Evolutionary conservation across 2,113 vertebrate genomes (phyloP).

Genomic region (Cottus gobio): DNA sequence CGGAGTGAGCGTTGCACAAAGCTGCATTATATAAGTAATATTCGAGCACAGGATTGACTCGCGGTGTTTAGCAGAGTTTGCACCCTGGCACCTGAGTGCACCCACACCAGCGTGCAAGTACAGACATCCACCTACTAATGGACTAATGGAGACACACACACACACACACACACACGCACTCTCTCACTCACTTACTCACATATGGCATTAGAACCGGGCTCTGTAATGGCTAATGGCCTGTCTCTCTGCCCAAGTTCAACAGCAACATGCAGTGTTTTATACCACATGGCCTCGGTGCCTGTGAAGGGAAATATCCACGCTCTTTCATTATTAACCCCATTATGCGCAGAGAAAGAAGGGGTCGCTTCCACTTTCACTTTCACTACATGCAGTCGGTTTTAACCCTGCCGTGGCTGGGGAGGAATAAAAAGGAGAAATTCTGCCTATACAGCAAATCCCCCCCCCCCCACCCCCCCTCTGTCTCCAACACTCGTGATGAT

Average conservation of each 20-base stretch:
- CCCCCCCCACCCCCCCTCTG: not conserved
- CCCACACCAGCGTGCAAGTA: slow-evolving; percentile 40
- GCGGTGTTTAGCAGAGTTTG: slow-evolving; percentile 18
- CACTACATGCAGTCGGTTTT: slow-evolving; percentile 27
- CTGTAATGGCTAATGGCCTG: slow-evolving; percentile 67
- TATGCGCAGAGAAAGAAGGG: slow-evolving; percentile 34
- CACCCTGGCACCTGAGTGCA: slow-evolving; percentile 41
- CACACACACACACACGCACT: slow-evolving; percentile 5
- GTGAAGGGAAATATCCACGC: slow-evolving; percentile 28
- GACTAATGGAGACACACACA: slow-evolving; percentile 53
- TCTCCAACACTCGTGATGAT: slow-evolving; percentile 14
- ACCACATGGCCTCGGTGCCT: slow-evolving; percentile 29
- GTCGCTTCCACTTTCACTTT: slow-evolving; percentile 20
- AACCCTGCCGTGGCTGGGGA: slow-evolving; percentile 37
- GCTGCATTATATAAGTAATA: not conserved
- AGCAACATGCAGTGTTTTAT: slow-evolving; percentile 49
- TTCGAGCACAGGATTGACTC: not conserved
- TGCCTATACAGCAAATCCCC: slow-evolving; percentile 21
- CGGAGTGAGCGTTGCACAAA: not conserved
- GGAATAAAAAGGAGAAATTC: not conserved
- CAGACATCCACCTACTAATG: slow-evolving; percentile 56
- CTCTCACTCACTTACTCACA: slow-evolving; percentile 1
- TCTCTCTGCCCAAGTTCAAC: slow-evolving; percentile 60
- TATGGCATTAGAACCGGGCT: slow-evolving; percentile 48
- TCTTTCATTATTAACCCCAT: slow-evolving; percentile 72